Evolutionary conservation across 2,888 invertebrate genomes (phyloP), one percentile per base, ranked within the genome.

Genomic region (Harpagoxenus sublaevis): DNA sequence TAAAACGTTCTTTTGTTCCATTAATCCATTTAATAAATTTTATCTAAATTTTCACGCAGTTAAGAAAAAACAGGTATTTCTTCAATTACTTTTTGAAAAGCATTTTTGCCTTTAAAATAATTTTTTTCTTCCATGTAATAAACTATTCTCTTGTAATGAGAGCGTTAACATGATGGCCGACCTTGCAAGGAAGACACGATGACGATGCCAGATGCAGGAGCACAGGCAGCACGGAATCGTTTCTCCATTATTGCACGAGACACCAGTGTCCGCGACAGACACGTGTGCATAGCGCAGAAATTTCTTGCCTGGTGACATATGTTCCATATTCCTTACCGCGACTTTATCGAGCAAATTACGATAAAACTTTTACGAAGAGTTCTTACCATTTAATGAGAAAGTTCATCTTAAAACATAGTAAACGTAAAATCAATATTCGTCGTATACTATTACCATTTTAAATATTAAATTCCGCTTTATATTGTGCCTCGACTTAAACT

Each of bases 331-430:
- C 39, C 73, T 60, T 53, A 42, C 60, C 53, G 60, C 68, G 18
- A 78, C n/a, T 31, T 35, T 66, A 62, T 77, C 62, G 55, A 70
- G 45, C 74, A 84, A 88, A 88, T 86, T 82, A 74, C 75, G 51
- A 62, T 12, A 42, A 79, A 86, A 87, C 78, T 85, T 86, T 85
- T 65, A 39, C 53, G 5, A 62, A 73, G 12, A 42, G 62, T 12
- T 12, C 35, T 51, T 31, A 42, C 51, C 48, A 28, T 23, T 48
- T 45, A 57, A 2, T 12, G 10, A 2, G 10, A 53, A 28, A 65
- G 55, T 77, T 65, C 3, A 48, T 63, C 42, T 23, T 23, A 53
- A 63, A 74, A 39, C 18, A 23, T n/a, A 28, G n/a, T 53, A 74
- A 51, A 71, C 6, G 51, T 53, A 74, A 62, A 75, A 77, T 74